phyloP scores from a whole-genome alignment of 2,797 vertebrate species.

The Arctocebus calabarensis region DNA sequence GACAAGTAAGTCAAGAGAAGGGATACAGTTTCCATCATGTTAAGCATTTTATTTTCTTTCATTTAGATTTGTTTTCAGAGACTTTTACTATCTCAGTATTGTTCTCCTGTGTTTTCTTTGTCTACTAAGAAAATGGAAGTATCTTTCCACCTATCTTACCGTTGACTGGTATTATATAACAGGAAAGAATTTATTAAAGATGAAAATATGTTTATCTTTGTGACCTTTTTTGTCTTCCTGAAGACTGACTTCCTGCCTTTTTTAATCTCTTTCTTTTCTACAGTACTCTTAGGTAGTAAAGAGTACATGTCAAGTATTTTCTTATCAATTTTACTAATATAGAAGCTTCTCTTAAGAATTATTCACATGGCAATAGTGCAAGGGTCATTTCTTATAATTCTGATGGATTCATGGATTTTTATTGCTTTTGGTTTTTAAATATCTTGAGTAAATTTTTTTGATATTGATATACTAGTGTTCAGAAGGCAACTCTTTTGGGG shows the following conservation, averaged over 20 bases:
- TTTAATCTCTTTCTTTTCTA: background rate
- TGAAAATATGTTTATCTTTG: background rate
- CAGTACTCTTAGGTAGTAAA: background rate
- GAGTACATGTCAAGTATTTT: background rate
- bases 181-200: background rate
- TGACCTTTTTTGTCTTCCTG: background rate
- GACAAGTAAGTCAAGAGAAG: background rate
- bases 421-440: background rate
- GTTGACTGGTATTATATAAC: background rate
- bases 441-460: background rate
- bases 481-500: background rate
- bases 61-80: background rate
- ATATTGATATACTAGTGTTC: background rate
- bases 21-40: background rate
- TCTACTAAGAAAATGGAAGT: background rate
- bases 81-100: background rate
- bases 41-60: background rate
- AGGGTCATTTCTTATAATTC: background rate
- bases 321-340: background rate
- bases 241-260: background rate
- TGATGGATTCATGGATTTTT: background rate
- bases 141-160: background rate
- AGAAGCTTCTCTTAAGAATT: background rate
- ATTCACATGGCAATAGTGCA: background rate
- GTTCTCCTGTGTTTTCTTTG: background rate